A percentile compares a stretch with the other conserved stretches of the same genome.
These are phyloP conservation scores for Drosophila algonquin DNA, from an alignment of 2,888 invertebrate species.

Conservation along the genomic window DNA sequence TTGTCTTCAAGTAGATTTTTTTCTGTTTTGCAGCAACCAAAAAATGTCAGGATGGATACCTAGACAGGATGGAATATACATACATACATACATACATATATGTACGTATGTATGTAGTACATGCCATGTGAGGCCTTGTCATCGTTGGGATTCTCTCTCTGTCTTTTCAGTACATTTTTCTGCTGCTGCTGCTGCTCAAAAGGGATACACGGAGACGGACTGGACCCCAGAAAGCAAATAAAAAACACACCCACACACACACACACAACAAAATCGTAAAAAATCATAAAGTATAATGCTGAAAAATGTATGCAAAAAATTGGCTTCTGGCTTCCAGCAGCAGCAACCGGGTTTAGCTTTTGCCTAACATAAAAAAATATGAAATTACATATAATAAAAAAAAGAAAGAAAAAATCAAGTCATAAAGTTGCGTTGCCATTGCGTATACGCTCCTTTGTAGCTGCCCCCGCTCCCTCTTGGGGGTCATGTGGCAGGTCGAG, in stretches of 20 bases:
- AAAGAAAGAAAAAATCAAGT: slow-evolving; percentile 54
- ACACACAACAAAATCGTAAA: slow-evolving; percentile 56
- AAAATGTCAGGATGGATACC: slow-evolving; percentile 58
- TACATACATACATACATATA: slow-evolving; percentile 4
- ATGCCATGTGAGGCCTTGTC: slow-evolving; percentile 72
- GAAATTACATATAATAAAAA: slow-evolving; percentile 73
- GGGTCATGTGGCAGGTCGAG: neutral
- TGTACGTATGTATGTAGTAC: slow-evolving; percentile 4
- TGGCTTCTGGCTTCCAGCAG: slow-evolving; percentile 46
- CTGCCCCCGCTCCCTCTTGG: too few relatives aligned
- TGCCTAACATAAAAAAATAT: slow-evolving; percentile 66
- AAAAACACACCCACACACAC: slow-evolving; percentile 22
- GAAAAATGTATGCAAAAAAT: slow-evolving; percentile 71
- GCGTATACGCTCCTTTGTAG: slow-evolving; percentile 41
- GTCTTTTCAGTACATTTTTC: slow-evolving; percentile 32
- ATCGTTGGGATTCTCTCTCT: slow-evolving; percentile 51
- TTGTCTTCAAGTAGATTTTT: slow-evolving; percentile 47
- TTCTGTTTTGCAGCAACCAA: slow-evolving; percentile 42
- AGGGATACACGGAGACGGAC: neutral
- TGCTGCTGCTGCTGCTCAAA: slow-evolving; percentile 3
- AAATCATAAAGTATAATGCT: slow-evolving; percentile 71
- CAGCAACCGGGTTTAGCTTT: slow-evolving; percentile 46
- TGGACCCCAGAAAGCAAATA: slow-evolving; percentile 46
- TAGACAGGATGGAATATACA: slow-evolving; percentile 37
- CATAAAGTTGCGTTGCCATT: slow-evolving; percentile 64